phyloP scores from a whole-genome alignment of 64 coral and sea anemone genomes.

The Trachythela sp. region DNA sequence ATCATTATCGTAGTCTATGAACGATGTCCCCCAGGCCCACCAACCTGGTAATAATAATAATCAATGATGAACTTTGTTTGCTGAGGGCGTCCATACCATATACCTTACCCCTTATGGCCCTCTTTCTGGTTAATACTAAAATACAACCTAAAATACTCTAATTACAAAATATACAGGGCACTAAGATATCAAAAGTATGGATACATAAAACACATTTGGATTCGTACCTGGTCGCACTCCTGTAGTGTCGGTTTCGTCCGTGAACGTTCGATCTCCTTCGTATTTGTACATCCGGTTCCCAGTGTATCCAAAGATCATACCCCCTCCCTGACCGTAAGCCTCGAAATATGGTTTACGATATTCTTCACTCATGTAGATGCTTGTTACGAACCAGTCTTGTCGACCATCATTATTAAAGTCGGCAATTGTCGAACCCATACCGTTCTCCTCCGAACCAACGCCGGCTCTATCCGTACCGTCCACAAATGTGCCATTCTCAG shows the following conservation, averaged over 20 bases:
- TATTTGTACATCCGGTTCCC: conserved; percentile 83
- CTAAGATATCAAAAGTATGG: too few species aligned
- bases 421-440: conserved; percentile 84
- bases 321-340: conserved; percentile 75
- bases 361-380: conserved; percentile 78
- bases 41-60: neutral
- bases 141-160: too few species aligned
- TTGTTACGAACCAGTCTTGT: conserved; percentile 89
- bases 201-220: too few species aligned
- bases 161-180: too few species aligned
- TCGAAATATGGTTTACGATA: conserved; percentile 85
- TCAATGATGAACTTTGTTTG: too few species aligned
- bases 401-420: conserved; percentile 79
- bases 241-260: conserved; percentile 61
- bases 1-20: conserved; percentile 95
- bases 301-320: conserved; percentile 82
- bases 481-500: conserved; percentile 79
- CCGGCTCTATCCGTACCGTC: conserved; percentile 58
- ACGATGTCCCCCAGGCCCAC: conserved; percentile 89
- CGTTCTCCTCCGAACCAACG: conserved; percentile 86
- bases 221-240: conserved; percentile 70
- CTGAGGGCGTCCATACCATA: too few species aligned
- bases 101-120: too few species aligned
- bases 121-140: too few species aligned
- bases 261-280: conserved; percentile 70